Conservation (phyloP, 2,797 vertebrate genomes). For the Cynodonichthys magdalenae region DNA sequence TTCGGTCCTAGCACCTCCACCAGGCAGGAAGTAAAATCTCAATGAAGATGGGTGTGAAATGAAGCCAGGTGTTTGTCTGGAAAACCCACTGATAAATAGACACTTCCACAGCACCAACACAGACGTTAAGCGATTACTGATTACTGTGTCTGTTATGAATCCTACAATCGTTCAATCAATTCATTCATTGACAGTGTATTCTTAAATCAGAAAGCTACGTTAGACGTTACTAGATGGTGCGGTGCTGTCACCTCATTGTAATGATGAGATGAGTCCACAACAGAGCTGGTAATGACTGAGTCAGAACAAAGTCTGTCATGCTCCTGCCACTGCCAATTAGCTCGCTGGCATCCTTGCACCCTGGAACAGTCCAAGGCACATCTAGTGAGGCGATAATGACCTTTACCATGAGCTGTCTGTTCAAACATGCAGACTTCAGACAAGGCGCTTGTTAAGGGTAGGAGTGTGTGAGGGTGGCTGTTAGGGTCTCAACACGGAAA, state of each 20-base stretch:
- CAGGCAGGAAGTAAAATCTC: slow-evolving; percentile 55
- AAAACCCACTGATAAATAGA: slow-evolving; percentile 28
- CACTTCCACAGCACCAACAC: slow-evolving; percentile 1
- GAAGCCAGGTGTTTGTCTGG: slow-evolving; percentile 46
- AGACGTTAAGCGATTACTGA: slow-evolving; percentile 13
- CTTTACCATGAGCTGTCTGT: slow-evolving; percentile 36
- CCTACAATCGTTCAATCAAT: slow-evolving; percentile 36
- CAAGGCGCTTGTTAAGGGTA: slow-evolving; percentile 53
- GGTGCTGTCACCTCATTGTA: slow-evolving; percentile 36
- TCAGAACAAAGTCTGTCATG: slow-evolving; percentile 49
- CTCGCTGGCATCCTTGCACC: not conserved
- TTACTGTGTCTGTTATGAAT: slow-evolving; percentile 29
- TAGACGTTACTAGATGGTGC: slow-evolving; percentile 41
- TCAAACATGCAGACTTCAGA: slow-evolving; percentile 35
- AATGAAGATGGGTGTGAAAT: slow-evolving; percentile 40
- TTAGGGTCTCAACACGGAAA: slow-evolving; percentile 14
- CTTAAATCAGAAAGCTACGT: slow-evolving; percentile 27
- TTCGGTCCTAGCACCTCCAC: slow-evolving; percentile 1
- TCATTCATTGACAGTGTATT: slow-evolving; percentile 39
- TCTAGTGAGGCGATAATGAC: slow-evolving; percentile 80
- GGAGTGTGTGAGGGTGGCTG: slow-evolving; percentile 9
- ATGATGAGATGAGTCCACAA: slow-evolving; percentile 46
- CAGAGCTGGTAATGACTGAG: slow-evolving; percentile 50
- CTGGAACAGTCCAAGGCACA: slow-evolving; percentile 38
- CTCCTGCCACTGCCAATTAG: slow-evolving; percentile 61